Evolutionary conservation across 2,797 vertebrate genomes (phyloP).

Genomic region (Melanotaenia nigrans): DNA sequence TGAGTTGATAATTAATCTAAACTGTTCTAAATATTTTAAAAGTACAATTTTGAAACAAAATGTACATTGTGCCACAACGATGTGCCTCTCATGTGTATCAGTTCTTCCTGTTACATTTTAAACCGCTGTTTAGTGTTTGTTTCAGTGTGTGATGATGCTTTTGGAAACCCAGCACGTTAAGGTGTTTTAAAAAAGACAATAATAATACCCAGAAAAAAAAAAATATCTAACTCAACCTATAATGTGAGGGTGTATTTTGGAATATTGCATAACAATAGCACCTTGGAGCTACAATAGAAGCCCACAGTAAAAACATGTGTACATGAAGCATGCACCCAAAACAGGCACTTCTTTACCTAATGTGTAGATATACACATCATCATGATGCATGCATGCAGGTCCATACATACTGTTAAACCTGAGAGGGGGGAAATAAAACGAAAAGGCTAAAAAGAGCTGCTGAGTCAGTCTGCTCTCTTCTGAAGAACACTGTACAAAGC

Average conservation of each 20-base stretch:
- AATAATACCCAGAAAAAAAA: background rate
- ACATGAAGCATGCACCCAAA: conserved; percentile 1
- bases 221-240: background rate
- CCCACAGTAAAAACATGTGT: conserved; percentile 13
- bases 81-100: background rate
- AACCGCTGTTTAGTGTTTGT: background rate
- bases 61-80: conserved; percentile 42
- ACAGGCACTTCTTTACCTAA: conserved; percentile 38
- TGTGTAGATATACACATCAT: conserved; percentile 22
- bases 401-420: conserved; percentile 42
- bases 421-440: conserved; percentile 25
- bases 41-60: conserved; percentile 41
- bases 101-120: background rate
- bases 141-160: conserved; percentile 19
- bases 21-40: conserved; percentile 6
- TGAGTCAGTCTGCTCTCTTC: conserved; percentile 7
- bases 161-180: conserved; percentile 22
- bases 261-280: conserved; percentile 49
- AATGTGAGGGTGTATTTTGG: background rate
- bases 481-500: background rate
- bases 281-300: conserved; percentile 38
- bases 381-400: conserved; percentile 10
- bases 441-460: background rate
- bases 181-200: background rate
- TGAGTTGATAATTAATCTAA: conserved; percentile 19